Base-by-base conservation (phyloP, 2,113 vertebrate species). In the Clarias magur region DNA sequence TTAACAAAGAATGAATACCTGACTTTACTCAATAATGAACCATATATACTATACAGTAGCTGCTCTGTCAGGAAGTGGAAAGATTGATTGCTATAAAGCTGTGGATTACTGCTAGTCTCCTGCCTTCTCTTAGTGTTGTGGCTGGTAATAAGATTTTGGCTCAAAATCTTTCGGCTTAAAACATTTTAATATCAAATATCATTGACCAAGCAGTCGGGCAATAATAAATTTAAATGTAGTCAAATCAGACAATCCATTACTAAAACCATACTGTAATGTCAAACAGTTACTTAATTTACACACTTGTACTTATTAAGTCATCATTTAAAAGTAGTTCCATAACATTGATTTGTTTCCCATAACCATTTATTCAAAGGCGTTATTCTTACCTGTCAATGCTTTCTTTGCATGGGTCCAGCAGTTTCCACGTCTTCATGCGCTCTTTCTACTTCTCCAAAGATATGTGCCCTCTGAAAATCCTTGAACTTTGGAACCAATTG, bases 401-500 rank as follows among this genome's bases (percentile, higher is more conserved):
- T 82, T 73, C 56, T 27, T 80, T 65, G 79, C 82, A 86, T 60
- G 87, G 82, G 67, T 86, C 87, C 85, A 84, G 59, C 84, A 68
- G 82, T 80, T 78, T 84, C 88, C 85, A 57, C 80, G 60, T 87
- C 54, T 38, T 80, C 86, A 67, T 25, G 90, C 86, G 84, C 53
- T 91, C 65, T 70, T 85, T 81, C 83, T 68, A 59, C 68, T 76
- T 82, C 83, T 80, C 86, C 88, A 82, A 62, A 6, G 67, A 82
- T 82, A 87, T 86, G 72, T 38, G 88, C 91, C 92, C 83, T 62
- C 30, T 87, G 84, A 90, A 89, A 87, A 76, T 91, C 94, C 91
- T 95, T 95, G 94, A 94, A 93, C 95, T 94, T 96, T 96, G 94
- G 93, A 95, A 92, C 93, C 91, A 92, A 92, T 93, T 82, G 89